Percentiles rank a stretch among this genome's conserved stretches.
These are phyloP conservation scores for Diorhabda sublineata DNA, from an alignment of 1,140 invertebrate genomes.

Conservation along the genomic window DNA sequence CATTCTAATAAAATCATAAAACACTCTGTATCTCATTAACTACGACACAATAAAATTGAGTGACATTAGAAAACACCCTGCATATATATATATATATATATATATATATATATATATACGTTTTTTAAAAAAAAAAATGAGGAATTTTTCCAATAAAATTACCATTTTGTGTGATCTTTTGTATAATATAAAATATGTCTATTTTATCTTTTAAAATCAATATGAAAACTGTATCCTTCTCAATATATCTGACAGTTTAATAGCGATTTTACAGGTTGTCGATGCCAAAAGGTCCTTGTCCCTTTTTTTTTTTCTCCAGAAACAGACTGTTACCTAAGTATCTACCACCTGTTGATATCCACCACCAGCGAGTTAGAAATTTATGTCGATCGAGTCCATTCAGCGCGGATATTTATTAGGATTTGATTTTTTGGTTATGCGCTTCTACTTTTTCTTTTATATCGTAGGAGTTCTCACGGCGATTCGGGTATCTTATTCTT, in stretches of 20 bases:
- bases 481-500: not conserved
- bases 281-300: not conserved
- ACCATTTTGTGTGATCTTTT: too few relatives aligned
- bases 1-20: too few relatives aligned
- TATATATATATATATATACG: too few relatives aligned
- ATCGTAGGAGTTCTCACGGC: slow-evolving; percentile 13
- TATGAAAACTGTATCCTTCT: not conserved
- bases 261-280: slow-evolving; percentile 1
- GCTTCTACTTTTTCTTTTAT: slow-evolving; percentile 7
- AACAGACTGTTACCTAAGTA: slow-evolving; percentile 2
- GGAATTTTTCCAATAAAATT: too few relatives aligned
- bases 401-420: slow-evolving; percentile 18
- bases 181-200: not conserved
- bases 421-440: slow-evolving; percentile 12
- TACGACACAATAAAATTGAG: too few relatives aligned
- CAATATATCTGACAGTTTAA: not conserved
- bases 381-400: slow-evolving; percentile 21
- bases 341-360: slow-evolving; percentile 19
- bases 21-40: too few relatives aligned
- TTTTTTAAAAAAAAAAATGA: too few relatives aligned
- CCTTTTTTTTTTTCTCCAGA: not conserved
- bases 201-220: not conserved
- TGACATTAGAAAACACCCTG: too few relatives aligned
- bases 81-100: too few relatives aligned
- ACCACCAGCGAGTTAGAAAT: slow-evolving; percentile 1